Conservation (phyloP, 92 coral and sea anemone genomes). For the Epizoanthus illoricatus region DNA sequence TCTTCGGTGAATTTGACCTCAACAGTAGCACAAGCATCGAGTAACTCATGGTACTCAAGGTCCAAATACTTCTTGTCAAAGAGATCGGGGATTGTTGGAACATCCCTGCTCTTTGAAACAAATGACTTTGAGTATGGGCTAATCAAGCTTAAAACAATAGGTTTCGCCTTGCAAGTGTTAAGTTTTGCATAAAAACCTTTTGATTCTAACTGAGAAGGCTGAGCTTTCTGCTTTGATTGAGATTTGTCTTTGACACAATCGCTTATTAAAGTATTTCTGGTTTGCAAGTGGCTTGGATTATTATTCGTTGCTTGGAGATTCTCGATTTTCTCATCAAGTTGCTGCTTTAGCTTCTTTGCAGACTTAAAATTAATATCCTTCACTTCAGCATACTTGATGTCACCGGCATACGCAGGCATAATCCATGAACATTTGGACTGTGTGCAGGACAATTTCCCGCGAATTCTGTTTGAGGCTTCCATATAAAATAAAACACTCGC, state of each 20-base stretch:
- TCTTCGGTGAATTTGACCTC: slow-evolving; percentile 41
- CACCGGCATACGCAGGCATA: slow-evolving; percentile 39
- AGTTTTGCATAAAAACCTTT: slow-evolving; percentile 40
- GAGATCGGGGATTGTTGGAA: slow-evolving; percentile 53
- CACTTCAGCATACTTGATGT: slow-evolving; percentile 40
- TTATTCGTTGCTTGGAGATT: slow-evolving; percentile 24
- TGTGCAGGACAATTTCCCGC: slow-evolving; percentile 44
- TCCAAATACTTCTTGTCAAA: slow-evolving; percentile 58
- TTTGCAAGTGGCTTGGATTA: neutral
- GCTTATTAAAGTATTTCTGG: neutral
- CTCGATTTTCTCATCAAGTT: slow-evolving; percentile 47
- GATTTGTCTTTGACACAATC: neutral
- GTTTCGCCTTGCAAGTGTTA: slow-evolving; percentile 57
- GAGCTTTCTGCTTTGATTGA: neutral
- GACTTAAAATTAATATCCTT: slow-evolving; percentile 49
- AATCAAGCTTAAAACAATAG: slow-evolving; percentile 54
- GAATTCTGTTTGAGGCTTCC: slow-evolving; percentile 39
- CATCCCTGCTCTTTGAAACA: slow-evolving; percentile 55
- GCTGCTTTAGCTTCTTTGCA: slow-evolving; percentile 45
- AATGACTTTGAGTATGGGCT: slow-evolving; percentile 60
- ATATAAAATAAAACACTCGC: neutral
- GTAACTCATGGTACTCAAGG: slow-evolving; percentile 54
- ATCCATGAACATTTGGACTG: slow-evolving; percentile 50
- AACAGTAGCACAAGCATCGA: slow-evolving; percentile 50
- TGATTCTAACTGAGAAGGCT: slow-evolving; percentile 28